Evolutionary conservation across 2,113 vertebrate species (phyloP).

Genomic region (Cheirogaleus medius): DNA sequence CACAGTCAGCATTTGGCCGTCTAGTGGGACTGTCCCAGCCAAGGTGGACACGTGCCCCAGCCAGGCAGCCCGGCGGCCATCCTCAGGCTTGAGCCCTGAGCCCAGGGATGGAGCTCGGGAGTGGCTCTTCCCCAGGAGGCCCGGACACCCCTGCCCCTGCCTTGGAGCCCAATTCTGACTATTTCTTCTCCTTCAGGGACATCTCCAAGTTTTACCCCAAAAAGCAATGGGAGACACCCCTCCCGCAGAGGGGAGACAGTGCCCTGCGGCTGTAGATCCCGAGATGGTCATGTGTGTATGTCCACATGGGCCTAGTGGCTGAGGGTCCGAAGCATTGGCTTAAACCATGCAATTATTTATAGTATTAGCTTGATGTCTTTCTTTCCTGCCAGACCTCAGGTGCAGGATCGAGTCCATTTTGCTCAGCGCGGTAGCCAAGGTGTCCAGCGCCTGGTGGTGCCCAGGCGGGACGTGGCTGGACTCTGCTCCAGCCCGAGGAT

Average conservation of each 20-base stretch:
- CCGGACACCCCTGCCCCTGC: background rate
- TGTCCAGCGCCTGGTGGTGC: background rate
- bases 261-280: accelerated
- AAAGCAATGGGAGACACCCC: background rate
- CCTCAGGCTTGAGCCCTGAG: background rate
- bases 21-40: background rate
- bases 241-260: no score
- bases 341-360: background rate
- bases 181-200: no score
- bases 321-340: no score
- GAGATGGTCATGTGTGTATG: background rate
- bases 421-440: accelerated
- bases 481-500: background rate
- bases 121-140: background rate
- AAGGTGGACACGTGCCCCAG: background rate
- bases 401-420: accelerated
- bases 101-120: no score
- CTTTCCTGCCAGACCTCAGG: background rate
- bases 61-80: no score
- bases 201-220: background rate
- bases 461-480: background rate
- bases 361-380: accelerated
- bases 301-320: accelerated
- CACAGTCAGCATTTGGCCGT: background rate
- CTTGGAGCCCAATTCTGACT: no score